Evolutionary conservation across 2,888 invertebrate species (phyloP), one percentile per base, ranked within the genome.

Genomic region (Drosophila ezoana): DNA sequence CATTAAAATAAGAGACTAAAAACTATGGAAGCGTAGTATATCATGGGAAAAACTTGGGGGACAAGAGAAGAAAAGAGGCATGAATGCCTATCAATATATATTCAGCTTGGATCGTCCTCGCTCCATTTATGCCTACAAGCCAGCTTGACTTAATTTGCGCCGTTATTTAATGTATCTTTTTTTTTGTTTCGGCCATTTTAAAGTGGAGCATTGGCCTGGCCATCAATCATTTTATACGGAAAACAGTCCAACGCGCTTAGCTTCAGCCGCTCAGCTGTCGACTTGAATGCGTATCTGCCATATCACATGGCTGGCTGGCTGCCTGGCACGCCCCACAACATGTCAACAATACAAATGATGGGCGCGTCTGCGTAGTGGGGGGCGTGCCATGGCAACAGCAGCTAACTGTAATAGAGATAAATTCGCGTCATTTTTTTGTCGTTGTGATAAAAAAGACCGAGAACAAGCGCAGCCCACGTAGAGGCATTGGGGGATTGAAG

Each of bases 341-440:
- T 87, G 87, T 84, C 87, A 84, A 87, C 87, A 84, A 84, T 84
- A 84, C 83, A 84, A 84, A 84, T 84, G 83, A 84, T 87, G 87
- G 87, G 83, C 79, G 77, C 81, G 67, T 64, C 53, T 57, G 59
- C 48, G 52, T 63, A 62, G 58, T 20, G 41, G 59, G 59, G 77
- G 83, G 84, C 81, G 83, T 83, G 84, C 62, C 66, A 51, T 16
- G 13, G 51, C 35, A 67, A 20, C 56, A 60, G 6, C 79, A 79
- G 80, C 82, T 85, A 87, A 76, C 85, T 80, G 87, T 86, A 86
- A 86, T 87, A 85, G 85, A 86, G 87, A 86, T 86, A 87, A 86
- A 87, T 86, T 82, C 80, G 79, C 76, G 66, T 82, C 87, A 87
- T 87, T 86, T 86, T 84, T 85, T 86, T 87, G 73, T 69, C 49